Conservation (phyloP, 1,140 invertebrate genomes). For the Euschistus heros region DNA sequence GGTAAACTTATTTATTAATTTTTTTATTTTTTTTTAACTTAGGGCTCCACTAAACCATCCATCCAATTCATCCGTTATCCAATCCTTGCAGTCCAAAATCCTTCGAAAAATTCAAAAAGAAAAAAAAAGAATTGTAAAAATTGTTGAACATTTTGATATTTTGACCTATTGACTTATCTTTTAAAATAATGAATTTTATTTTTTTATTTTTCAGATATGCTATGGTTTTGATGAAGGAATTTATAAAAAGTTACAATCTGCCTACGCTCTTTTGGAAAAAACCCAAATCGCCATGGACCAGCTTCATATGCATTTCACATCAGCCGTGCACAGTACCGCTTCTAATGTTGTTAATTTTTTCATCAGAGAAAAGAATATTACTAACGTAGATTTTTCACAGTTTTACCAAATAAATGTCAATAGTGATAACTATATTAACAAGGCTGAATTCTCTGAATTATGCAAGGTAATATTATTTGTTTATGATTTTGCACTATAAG, state of each 20-base stretch:
- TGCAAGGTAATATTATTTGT: conserved; percentile 46
- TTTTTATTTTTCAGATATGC: conserved; percentile 43
- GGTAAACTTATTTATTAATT: conserved; percentile 36
- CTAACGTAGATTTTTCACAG: conserved; percentile 65
- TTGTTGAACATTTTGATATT: no score
- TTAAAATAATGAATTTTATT: neutral
- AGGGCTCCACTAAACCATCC: no score
- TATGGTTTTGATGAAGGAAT: conserved; percentile 57
- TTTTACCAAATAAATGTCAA: conserved; percentile 49
- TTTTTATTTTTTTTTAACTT: no score
- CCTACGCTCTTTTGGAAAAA: conserved; percentile 76
- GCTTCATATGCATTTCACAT: conserved; percentile 88
- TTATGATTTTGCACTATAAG: neutral
- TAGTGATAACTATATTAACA: conserved; percentile 8
- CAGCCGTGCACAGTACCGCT: conserved; percentile 81
- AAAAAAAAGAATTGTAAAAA: neutral
- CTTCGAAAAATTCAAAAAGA: no score
- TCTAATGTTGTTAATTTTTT: conserved; percentile 65
- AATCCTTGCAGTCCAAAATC: no score
- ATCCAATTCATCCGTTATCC: no score
- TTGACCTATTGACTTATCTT: no score
- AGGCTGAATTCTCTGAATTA: conserved; percentile 56
- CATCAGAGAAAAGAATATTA: conserved; percentile 41
- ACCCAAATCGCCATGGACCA: conserved; percentile 88
- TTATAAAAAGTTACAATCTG: conserved; percentile 70